These are phyloP conservation scores for Byasa hedistus DNA, from an alignment of 2,888 invertebrate species.

Conservation along the genomic window DNA sequence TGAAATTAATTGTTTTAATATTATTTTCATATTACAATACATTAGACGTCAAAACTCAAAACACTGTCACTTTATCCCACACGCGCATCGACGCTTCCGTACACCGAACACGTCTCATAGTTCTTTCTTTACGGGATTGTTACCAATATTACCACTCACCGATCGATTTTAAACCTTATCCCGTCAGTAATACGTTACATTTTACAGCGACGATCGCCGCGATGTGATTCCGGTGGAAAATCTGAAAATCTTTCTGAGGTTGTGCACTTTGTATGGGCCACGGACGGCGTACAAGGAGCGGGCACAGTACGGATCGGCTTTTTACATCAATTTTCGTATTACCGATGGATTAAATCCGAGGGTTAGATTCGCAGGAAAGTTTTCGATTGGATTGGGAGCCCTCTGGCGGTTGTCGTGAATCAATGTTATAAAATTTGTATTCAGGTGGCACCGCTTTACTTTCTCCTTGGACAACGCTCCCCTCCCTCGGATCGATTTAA, in stretches of 20 bases:
- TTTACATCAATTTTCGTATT: conserved; percentile 79
- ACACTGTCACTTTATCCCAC: conserved; percentile 48
- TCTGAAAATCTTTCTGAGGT: conserved; percentile 60
- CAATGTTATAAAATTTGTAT: conserved; percentile 76
- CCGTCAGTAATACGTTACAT: conserved; percentile 60
- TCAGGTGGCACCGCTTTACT: conserved; percentile 62
- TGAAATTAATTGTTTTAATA: not conserved
- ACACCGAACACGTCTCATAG: conserved; percentile 69
- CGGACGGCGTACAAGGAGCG: conserved; percentile 45
- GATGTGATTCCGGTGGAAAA: conserved; percentile 66
- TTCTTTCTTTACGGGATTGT: conserved; percentile 77
- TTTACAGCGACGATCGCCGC: conserved; percentile 52
- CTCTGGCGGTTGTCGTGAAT: conserved; percentile 60
- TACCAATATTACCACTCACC: conserved; percentile 63
- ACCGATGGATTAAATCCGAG: conserved; percentile 77
- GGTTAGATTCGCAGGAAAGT: conserved; percentile 67
- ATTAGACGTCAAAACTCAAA: conserved; percentile 48
- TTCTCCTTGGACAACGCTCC: conserved; percentile 53
- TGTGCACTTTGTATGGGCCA: conserved; percentile 67
- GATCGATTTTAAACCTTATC: conserved; percentile 72
- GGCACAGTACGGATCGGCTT: conserved; percentile 58
- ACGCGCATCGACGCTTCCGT: conserved; percentile 42
- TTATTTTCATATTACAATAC: not conserved
- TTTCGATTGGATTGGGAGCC: conserved; percentile 69
- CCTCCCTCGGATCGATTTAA: conserved; percentile 52